Evolutionary conservation across 2,113 vertebrate genomes (phyloP).

Genomic region (Tetrax tetrax): DNA sequence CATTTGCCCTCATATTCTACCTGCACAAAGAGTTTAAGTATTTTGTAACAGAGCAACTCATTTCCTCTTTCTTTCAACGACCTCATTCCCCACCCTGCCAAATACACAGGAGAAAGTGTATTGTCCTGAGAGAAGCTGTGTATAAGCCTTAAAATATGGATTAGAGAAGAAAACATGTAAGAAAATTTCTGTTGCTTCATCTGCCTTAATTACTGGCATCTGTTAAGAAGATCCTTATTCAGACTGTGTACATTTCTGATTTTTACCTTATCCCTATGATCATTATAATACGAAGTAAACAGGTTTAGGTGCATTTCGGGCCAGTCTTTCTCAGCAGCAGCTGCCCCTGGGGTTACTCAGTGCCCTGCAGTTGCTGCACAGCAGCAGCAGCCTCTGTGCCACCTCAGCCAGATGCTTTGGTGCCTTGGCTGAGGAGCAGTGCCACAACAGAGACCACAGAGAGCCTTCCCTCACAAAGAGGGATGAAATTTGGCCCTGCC

Average conservation of each 20-base stretch:
- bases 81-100: neutral
- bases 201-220: neutral
- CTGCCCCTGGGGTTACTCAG: neutral
- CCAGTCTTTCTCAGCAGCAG: neutral
- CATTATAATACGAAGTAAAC: neutral
- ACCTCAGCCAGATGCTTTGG: accelerated
- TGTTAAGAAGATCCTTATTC: neutral
- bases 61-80: neutral
- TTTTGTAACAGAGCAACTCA: neutral
- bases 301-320: accelerated
- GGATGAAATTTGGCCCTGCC: neutral
- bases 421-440: neutral
- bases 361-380: neutral
- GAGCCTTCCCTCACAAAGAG: neutral
- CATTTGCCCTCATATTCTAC: neutral
- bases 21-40: neutral
- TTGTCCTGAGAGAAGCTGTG: neutral
- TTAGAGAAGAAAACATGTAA: neutral
- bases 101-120: neutral
- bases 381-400: accelerated
- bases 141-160: neutral
- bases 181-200: neutral
- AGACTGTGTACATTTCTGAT: neutral
- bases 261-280: neutral
- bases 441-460: neutral